A percentile compares a stretch with the other conserved stretches of the same genome.
Conservation (phyloP, 1,140 invertebrate genomes). For the Antheraea mylitta region DNA sequence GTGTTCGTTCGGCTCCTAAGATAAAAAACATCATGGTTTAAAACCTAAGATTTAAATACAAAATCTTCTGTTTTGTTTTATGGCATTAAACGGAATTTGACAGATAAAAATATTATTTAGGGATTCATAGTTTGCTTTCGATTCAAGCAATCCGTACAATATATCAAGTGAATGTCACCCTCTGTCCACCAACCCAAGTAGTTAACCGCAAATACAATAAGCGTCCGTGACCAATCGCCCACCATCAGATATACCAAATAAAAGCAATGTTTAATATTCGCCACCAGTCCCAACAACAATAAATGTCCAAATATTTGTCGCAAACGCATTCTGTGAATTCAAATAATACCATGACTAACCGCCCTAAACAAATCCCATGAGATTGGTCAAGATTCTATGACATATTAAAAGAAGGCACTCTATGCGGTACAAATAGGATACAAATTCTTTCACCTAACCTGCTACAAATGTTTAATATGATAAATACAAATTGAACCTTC, state of each 20-base stretch:
- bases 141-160: background rate
- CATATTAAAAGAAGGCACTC: constrained; percentile 20
- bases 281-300: constrained; percentile 61
- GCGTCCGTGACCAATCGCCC: constrained; percentile 49
- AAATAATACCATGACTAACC: constrained; percentile 74
- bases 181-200: constrained; percentile 7
- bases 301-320: constrained; percentile 77
- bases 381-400: constrained; percentile 53
- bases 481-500: background rate
- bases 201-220: constrained; percentile 45
- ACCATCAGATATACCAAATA: constrained; percentile 45
- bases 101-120: no score
- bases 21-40: no score
- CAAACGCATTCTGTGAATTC: constrained; percentile 62
- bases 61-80: no score
- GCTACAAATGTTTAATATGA: background rate
- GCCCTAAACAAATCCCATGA: constrained; percentile 53
- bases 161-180: constrained; percentile 1
- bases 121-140: background rate
- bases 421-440: constrained; percentile 13
- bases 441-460: constrained; percentile 5
- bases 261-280: constrained; percentile 70
- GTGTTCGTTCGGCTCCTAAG: no score
- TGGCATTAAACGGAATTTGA: no score
- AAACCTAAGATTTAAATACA: no score